Base-by-base conservation (phyloP, 2,113 vertebrate species). In the Rhadina sibilatrix region DNA sequence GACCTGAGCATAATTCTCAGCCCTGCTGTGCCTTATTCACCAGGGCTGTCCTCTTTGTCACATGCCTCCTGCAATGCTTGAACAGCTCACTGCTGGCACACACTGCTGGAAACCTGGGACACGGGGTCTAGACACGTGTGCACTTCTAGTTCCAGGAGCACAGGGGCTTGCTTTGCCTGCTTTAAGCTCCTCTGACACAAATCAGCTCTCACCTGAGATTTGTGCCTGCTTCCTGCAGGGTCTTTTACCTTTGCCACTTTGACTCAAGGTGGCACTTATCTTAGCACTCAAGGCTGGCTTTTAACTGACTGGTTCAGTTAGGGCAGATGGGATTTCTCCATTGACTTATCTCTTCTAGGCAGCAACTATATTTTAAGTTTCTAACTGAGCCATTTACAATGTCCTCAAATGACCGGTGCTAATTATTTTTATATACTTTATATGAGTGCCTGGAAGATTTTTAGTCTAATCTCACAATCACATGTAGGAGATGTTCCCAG, bases 21-120 rank as follows among this genome's bases (percentile, higher is more conserved):
- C 4, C 19, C 15, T 56, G 30, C 11, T 57, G 7, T 13, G 25
- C 6, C 4, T 53, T 15, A 4, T 63, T 64, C 44, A 30, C n/a
- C 15, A 17, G 53, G 18, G 15, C 38, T 53, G 10, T 53, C 11
- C 14, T 12, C 37, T 90, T 27, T 46, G n/a, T 27, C 35, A 46
- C 16, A 5, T 0, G 1, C 7, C 4, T 77, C 17, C 83, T n/a
- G 11, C 17, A 31, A 25, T 0, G 0, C 20, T 12, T n/a, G 59
- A 74, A 1, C n/a, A 85, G 56, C 24, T 75, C 87, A 22, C 23
- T 42, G 53, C 25, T 90, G 53, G 44, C 37, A 30, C 0, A 1
- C n/a, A 2, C 22, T 46, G 30, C 30, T 71, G 44, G 11, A 42
- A 52, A n/a, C 11, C 9, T 2, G 2, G 23, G 13, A 11, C 44